These are phyloP conservation scores for Andricus curvator DNA, from an alignment of 2,888 invertebrate species.

Conservation along the genomic window DNA sequence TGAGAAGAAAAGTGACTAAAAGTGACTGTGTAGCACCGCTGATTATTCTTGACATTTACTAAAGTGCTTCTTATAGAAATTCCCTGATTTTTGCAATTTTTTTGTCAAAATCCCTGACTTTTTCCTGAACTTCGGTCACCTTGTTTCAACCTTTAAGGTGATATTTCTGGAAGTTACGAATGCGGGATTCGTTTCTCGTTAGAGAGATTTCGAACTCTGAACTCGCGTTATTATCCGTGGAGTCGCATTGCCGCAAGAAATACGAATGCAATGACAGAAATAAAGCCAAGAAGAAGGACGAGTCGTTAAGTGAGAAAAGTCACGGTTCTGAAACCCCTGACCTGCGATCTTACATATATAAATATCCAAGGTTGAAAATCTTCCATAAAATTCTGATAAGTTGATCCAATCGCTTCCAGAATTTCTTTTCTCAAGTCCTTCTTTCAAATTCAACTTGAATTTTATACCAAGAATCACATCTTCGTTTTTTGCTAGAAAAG, in stretches of 20 bases:
- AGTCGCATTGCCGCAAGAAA: constrained; percentile 24
- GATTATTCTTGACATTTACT: too few species aligned
- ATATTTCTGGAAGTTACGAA: constrained; percentile 41
- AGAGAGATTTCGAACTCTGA: constrained; percentile 51
- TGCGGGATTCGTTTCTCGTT: constrained; percentile 61
- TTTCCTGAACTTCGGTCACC: too few species aligned
- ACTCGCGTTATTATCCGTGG: constrained; percentile 20
- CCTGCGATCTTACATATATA: not conserved
- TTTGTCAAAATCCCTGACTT: too few species aligned
- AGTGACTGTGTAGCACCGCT: too few species aligned
- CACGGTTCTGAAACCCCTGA: not conserved
- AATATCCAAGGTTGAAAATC: not conserved
- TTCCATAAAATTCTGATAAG: not conserved
- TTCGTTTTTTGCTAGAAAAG: too few species aligned
- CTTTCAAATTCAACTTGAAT: too few species aligned
- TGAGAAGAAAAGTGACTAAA: too few species aligned
- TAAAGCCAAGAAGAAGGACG: not conserved
- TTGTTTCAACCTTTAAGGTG: not conserved
- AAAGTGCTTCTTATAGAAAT: too few species aligned
- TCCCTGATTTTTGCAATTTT: too few species aligned
- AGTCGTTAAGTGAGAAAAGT: constrained; percentile 4
- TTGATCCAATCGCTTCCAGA: too few species aligned
- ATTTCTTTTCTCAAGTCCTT: too few species aligned
- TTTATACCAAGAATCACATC: too few species aligned
- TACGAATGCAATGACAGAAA: constrained; percentile 7